Evolutionary conservation across 2,113 vertebrate species (phyloP).

Genomic region (Pardalotus punctatus): DNA sequence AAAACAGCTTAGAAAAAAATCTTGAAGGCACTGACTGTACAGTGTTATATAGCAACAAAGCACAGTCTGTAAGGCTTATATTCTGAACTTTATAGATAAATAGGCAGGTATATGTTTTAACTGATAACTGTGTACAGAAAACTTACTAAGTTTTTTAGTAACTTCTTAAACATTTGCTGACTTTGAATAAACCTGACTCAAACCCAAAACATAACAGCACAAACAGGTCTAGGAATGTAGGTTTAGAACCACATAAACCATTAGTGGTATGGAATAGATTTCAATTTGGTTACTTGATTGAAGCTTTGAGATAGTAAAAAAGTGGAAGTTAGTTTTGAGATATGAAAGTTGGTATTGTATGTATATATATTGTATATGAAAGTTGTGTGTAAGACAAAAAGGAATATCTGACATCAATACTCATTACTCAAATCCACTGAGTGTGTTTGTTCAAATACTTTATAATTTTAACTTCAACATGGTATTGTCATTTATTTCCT

Average conservation of each 20-base stretch:
- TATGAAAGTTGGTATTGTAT: neutral
- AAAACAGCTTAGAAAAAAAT: neutral
- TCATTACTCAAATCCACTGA: neutral
- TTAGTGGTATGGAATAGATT: neutral
- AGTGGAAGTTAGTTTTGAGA: too few relatives aligned
- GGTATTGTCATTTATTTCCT: neutral
- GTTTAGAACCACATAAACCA: neutral
- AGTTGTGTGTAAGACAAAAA: neutral
- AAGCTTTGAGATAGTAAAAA: too few relatives aligned
- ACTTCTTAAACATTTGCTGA: neutral
- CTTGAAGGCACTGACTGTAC: neutral
- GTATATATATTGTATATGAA: neutral
- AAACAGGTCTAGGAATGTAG: neutral
- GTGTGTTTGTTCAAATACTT: neutral
- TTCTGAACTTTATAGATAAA: neutral
- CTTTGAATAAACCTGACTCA: neutral
- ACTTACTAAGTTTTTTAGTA: neutral
- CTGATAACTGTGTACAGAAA: neutral
- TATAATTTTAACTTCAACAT: neutral
- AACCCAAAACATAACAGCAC: neutral
- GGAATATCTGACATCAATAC: neutral
- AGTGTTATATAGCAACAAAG: neutral
- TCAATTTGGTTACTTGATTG: neutral
- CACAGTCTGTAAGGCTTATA: neutral
- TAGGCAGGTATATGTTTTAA: neutral